These are phyloP conservation scores for Echinometra lucunter DNA, from an alignment of 53 echinoderm and acorn worm genomes.

Conservation along the genomic window DNA sequence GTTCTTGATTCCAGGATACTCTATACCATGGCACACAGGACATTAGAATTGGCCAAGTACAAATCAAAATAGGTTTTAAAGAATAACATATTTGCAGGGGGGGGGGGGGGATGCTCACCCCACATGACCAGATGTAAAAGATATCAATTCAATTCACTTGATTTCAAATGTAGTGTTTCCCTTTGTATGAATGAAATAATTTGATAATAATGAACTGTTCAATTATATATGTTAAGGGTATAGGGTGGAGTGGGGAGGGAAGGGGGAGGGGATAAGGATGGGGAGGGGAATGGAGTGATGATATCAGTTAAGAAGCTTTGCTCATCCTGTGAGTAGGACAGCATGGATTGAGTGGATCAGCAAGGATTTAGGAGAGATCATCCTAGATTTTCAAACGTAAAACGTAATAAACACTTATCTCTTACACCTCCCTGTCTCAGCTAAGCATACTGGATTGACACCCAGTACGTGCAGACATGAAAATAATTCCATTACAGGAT, in stretches of 20 bases:
- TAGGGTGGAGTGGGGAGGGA: neutral
- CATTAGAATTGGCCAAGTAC: too few relatives aligned
- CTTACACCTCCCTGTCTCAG: too few relatives aligned
- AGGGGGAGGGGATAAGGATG: neutral
- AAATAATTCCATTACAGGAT: neutral
- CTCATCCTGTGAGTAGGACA: neutral
- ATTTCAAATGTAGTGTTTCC: too few relatives aligned
- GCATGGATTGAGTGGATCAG: slow-evolving; percentile 20
- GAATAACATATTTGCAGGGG: too few relatives aligned
- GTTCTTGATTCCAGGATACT: too few relatives aligned
- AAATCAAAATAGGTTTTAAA: too few relatives aligned
- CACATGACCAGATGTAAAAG: too few relatives aligned
- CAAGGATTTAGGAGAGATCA: neutral
- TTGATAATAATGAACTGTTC: too few relatives aligned
- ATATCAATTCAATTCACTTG: too few relatives aligned
- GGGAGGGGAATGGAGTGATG: neutral
- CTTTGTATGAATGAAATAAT: too few relatives aligned
- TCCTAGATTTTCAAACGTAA: neutral
- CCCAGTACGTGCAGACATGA: neutral
- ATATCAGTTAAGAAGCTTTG: neutral
- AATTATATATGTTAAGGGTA: neutral
- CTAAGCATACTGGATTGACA: slow-evolving; percentile 17
- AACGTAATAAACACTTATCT: neutral
- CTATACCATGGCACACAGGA: too few relatives aligned
- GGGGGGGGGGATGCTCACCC: too few relatives aligned